Percentiles rank a stretch among this genome's conserved stretches.
phyloP scores from a whole-genome alignment of 1,140 invertebrate genomes.

The Atta texana region DNA sequence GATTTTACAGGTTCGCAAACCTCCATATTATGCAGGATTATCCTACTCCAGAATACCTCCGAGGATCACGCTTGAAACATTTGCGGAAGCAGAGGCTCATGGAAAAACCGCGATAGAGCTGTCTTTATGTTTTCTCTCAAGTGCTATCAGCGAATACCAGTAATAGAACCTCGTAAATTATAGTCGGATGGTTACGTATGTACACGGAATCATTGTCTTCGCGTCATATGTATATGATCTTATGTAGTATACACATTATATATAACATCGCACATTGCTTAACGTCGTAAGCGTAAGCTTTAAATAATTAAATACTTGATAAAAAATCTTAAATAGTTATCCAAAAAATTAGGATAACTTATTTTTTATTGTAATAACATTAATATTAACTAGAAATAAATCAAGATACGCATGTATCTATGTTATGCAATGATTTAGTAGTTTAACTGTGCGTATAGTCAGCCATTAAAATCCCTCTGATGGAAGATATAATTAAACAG shows the following conservation, averaged over 20 bases:
- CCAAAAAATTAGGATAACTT: background rate
- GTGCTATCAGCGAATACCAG: conserved; percentile 25
- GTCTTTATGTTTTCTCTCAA: conserved; percentile 56
- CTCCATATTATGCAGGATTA: conserved; percentile 64
- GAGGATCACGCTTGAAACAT: conserved; percentile 57
- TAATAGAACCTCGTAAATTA: conserved; percentile 46
- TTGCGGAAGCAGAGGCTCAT: conserved; percentile 39
- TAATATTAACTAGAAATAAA: background rate
- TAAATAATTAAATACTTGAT: background rate
- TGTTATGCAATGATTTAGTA: conserved; percentile 18
- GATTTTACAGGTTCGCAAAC: conserved; percentile 60
- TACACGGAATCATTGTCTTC: background rate
- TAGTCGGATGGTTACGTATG: conserved; percentile 28
- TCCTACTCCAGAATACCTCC: conserved; percentile 10
- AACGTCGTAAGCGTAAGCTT: background rate
- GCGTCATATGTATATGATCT: background rate
- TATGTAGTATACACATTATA: background rate
- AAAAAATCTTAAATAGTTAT: background rate
- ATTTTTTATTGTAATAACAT: background rate
- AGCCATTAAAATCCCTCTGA: conserved; percentile 7
- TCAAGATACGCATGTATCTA: no score
- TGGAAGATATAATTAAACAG: background rate
- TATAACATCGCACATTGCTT: background rate
- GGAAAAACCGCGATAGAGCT: conserved; percentile 36
- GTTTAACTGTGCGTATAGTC: background rate